Evolutionary conservation across 2,888 invertebrate genomes (phyloP).

Genomic region (Volucella zonaria): DNA sequence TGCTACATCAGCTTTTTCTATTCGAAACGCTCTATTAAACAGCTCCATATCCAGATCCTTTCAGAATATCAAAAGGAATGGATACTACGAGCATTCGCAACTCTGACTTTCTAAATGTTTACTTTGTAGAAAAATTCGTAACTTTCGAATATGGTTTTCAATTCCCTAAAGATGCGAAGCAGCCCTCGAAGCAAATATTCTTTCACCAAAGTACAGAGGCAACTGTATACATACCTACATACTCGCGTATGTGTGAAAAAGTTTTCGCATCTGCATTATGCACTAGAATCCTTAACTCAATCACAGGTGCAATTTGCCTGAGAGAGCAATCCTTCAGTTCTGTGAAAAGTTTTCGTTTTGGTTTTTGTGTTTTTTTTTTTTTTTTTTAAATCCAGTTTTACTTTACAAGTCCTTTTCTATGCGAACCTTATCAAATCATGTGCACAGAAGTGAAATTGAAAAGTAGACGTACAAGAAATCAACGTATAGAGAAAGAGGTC

Average conservation of each 20-base stretch:
- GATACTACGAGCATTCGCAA: too few species aligned
- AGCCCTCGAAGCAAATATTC: constrained; percentile 25
- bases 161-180: constrained; percentile 33
- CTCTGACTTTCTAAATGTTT: constrained; percentile 3
- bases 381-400: too few species aligned
- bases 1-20: neutral
- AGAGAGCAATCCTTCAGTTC: constrained; percentile 32
- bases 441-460: too few species aligned
- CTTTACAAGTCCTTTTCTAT: too few species aligned
- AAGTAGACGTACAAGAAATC: too few species aligned
- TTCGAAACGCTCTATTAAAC: constrained; percentile 8
- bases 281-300: neutral
- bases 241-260: neutral
- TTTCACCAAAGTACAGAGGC: neutral
- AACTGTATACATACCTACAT: neutral
- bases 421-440: too few species aligned
- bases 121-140: constrained; percentile 18
- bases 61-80: too few species aligned
- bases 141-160: constrained; percentile 35
- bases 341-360: neutral
- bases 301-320: constrained; percentile 7
- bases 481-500: too few species aligned
- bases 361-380: neutral
- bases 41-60: constrained; percentile 4
- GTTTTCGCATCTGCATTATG: neutral